Evolutionary conservation across 2,888 invertebrate species (phyloP).

Genomic region (Orthonevra nobilis): DNA sequence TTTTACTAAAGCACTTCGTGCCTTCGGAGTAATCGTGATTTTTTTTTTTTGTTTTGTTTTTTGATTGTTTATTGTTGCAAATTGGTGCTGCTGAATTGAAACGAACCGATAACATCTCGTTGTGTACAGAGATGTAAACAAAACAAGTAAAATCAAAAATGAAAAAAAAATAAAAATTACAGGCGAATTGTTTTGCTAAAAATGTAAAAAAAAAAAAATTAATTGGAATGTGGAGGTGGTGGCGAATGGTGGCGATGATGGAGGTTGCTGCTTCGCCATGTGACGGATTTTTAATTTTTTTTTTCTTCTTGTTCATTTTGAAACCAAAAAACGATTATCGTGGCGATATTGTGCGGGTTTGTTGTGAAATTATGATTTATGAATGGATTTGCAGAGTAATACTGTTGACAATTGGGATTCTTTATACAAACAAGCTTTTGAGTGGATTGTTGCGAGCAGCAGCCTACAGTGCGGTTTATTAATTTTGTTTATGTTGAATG

Average conservation of each 20-base stretch:
- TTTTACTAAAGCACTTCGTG: slow-evolving; percentile 46
- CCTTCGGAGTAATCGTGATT: slow-evolving; percentile 54
- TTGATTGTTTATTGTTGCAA: slow-evolving; percentile 70
- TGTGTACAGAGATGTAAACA: background rate
- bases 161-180: background rate
- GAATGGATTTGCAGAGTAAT: slow-evolving; percentile 40
- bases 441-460: too few species aligned
- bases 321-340: slow-evolving; percentile 8
- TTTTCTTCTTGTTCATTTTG: too few species aligned
- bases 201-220: slow-evolving; percentile 55
- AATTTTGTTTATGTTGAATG: too few species aligned
- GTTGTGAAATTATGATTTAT: slow-evolving; percentile 62
- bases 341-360: slow-evolving; percentile 20
- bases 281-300: too few species aligned
- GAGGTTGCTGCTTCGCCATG: too few species aligned
- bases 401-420: slow-evolving; percentile 47
- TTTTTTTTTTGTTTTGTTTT: too few species aligned
- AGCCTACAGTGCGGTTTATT: too few species aligned
- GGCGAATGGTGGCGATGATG: background rate
- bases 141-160: too few species aligned
- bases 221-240: slow-evolving; percentile 63
- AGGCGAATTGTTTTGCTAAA: slow-evolving; percentile 31
- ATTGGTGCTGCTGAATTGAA: slow-evolving; percentile 65
- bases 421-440: slow-evolving; percentile 11
- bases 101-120: slow-evolving; percentile 52